Evolutionary conservation across 2,888 invertebrate species (phyloP).

Genomic region (Pecten maximus): DNA sequence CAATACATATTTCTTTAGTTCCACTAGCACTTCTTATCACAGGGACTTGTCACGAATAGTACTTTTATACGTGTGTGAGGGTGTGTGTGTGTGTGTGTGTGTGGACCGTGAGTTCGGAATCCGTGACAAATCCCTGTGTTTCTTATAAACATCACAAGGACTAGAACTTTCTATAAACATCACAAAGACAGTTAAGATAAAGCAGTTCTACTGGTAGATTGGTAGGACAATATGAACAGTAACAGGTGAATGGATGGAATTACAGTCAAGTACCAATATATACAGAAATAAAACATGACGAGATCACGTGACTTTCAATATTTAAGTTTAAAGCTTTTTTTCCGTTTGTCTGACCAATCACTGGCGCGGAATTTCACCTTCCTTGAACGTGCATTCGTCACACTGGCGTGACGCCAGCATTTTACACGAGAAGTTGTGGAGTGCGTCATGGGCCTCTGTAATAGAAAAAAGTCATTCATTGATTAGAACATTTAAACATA

Average conservation of each 20-base stretch:
- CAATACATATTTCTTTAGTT: background rate
- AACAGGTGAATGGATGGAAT: background rate
- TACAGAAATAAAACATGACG: background rate
- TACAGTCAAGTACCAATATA: background rate
- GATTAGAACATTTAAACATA: no score
- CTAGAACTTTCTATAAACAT: background rate
- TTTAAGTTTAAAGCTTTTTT: background rate
- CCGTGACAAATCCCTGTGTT: no score
- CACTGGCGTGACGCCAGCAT: constrained; percentile 78
- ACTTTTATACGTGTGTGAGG: no score
- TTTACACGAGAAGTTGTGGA: constrained; percentile 81
- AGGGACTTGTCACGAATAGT: no score
- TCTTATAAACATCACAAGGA: no score
- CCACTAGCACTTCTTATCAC: background rate
- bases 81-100: no score
- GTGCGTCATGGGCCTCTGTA: constrained; percentile 81
- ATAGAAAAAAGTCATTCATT: constrained; percentile 44
- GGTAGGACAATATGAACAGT: no score
- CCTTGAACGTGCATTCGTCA: constrained; percentile 75
- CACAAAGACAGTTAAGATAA: background rate
- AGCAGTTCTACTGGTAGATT: no score
- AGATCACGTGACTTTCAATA: background rate
- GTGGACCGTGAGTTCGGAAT: no score
- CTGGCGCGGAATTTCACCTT: constrained; percentile 47
- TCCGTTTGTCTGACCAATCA: background rate